A percentile compares a stretch with the other conserved stretches of the same genome.
Evolutionary conservation across 2,113 vertebrate species (phyloP).

Genomic region (Oriolus oriolus): DNA sequence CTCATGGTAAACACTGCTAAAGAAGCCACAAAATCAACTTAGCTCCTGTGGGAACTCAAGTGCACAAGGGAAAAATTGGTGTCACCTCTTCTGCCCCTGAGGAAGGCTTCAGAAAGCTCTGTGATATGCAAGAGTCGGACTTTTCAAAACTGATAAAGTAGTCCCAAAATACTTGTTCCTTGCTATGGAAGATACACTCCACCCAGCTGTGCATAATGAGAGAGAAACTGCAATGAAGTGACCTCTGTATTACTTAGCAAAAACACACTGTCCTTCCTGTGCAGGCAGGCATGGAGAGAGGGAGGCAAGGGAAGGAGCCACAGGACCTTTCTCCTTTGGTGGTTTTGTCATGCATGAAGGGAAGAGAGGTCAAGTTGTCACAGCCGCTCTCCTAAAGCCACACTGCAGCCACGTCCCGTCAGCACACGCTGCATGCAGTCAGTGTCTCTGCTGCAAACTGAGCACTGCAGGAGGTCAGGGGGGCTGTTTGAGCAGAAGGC

Average conservation of each 20-base stretch:
- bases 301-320: background rate
- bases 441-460: background rate
- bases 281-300: background rate
- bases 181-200: background rate
- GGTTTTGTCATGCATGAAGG: background rate
- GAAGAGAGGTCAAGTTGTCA: constrained; percentile 34
- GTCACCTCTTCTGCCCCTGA: background rate
- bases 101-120: background rate
- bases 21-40: background rate
- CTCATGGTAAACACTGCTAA: background rate
- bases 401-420: background rate
- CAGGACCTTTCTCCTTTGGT: background rate
- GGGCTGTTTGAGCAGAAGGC: background rate
- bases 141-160: background rate
- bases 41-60: background rate
- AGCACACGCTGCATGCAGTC: constrained; percentile 66
- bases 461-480: background rate
- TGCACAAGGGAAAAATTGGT: background rate
- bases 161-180: background rate
- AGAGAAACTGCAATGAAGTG: background rate
- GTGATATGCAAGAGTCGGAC: background rate
- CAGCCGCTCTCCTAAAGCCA: background rate
- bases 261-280: background rate
- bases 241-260: background rate
- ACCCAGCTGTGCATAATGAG: background rate